Conservation (phyloP, 2,888 invertebrate genomes). For the Hipparchia semele region DNA sequence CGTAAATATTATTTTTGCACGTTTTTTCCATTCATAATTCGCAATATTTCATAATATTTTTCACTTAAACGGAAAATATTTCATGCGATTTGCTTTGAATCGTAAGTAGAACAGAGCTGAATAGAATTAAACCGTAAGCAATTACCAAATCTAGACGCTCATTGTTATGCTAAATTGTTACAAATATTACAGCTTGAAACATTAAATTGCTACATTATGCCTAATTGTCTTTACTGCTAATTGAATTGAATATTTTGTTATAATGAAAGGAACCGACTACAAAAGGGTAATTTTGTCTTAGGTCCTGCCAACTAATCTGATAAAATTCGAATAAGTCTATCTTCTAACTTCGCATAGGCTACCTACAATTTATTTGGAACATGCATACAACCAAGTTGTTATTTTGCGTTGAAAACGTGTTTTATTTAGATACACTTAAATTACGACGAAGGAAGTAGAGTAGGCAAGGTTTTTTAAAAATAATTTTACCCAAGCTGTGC, state of each 20-base stretch:
- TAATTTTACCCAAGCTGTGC: too few relatives aligned
- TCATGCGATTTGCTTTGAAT: conserved; percentile 3
- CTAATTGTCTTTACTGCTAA: neutral
- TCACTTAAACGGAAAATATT: conserved; percentile 10
- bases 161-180: conserved; percentile 30
- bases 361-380: too few relatives aligned
- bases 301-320: too few relatives aligned
- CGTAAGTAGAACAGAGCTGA: conserved; percentile 15
- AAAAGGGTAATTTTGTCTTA: too few relatives aligned
- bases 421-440: too few relatives aligned
- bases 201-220: neutral
- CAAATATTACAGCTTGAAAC: conserved; percentile 21
- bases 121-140: conserved; percentile 17
- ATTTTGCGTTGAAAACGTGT: too few relatives aligned
- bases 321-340: too few relatives aligned
- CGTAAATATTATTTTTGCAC: conserved; percentile 1
- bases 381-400: too few relatives aligned
- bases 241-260: conserved; percentile 9
- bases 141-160: conserved; percentile 15
- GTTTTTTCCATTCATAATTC: conserved; percentile 17
- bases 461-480: neutral
- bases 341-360: too few relatives aligned
- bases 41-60: conserved; percentile 13
- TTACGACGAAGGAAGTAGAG: too few relatives aligned
- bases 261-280: neutral